Percentiles rank a stretch among this genome's conserved stretches.
Conservation (phyloP, 2,113 vertebrate genomes). For the Acrocephalus arundinaceus region DNA sequence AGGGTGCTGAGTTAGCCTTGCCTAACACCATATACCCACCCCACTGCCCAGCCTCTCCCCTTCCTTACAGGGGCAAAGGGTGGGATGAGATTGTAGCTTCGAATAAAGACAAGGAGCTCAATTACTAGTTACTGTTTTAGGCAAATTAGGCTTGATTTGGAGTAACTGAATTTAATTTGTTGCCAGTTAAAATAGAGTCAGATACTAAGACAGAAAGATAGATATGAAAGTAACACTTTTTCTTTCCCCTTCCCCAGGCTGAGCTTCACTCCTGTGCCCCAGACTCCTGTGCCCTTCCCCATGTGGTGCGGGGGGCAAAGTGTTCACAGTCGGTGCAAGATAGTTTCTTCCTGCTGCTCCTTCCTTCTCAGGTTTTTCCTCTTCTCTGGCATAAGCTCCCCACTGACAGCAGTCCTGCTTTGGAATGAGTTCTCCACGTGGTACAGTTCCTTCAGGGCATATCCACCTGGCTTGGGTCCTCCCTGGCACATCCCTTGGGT, state of each 20-base stretch:
- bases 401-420: background rate
- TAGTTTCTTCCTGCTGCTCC: background rate
- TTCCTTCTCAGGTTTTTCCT: background rate
- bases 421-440: background rate
- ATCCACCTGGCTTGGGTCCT: background rate
- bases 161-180: background rate
- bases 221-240: background rate
- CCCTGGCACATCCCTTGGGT: background rate
- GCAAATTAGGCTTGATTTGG: background rate
- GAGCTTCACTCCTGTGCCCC: background rate
- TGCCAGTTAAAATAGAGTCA: background rate
- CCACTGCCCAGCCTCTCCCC: background rate
- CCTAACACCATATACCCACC: background rate
- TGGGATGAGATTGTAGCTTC: background rate
- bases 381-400: background rate
- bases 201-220: background rate
- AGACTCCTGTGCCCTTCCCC: background rate
- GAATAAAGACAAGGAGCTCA: background rate
- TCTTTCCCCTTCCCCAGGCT: background rate
- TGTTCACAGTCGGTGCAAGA: fast-evolving
- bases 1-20: background rate
- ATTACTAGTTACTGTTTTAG: background rate
- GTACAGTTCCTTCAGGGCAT: background rate
- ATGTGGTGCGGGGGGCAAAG: fast-evolving
- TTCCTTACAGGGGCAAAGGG: background rate